Conservation (phyloP, 2,888 invertebrate species). For the Aporophyla nigra region DNA sequence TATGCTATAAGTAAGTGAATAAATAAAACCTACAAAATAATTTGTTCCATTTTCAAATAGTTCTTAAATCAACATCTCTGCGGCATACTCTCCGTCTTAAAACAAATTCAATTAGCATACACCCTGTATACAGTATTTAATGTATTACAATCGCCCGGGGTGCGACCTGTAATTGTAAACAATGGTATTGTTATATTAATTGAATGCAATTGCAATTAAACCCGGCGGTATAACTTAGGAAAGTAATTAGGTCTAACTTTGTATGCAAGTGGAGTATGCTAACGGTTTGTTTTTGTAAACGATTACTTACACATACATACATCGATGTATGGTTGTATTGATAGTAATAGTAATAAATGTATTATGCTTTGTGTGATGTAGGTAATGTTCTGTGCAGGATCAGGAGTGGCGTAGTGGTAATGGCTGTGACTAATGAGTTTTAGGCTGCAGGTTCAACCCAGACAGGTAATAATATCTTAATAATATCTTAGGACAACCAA, state of each 20-base stretch:
- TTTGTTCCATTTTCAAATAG: too few relatives aligned
- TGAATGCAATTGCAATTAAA: conserved; percentile 82
- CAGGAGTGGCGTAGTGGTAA: too few relatives aligned
- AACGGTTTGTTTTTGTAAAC: conserved; percentile 60
- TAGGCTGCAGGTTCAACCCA: too few relatives aligned
- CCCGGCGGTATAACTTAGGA: conserved; percentile 68
- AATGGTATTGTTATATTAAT: conserved; percentile 82
- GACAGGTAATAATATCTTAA: too few relatives aligned
- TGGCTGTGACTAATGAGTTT: too few relatives aligned
- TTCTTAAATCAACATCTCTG: not conserved
- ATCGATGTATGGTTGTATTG: conserved; percentile 14
- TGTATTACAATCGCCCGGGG: conserved; percentile 68
- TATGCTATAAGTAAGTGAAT: not conserved
- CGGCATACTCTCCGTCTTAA: not conserved
- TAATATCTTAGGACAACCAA: too few relatives aligned
- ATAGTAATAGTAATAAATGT: conserved; percentile 1
- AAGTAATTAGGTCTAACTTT: conserved; percentile 65
- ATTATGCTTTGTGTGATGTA: conserved; percentile 7
- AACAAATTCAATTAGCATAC: conserved; percentile 10
- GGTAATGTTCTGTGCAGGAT: not conserved
- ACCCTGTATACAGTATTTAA: conserved; percentile 38
- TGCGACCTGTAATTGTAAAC: conserved; percentile 78
- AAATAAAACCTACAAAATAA: not conserved
- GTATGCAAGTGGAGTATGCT: conserved; percentile 63
- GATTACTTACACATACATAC: conserved; percentile 29